These are phyloP conservation scores for Manacus vitellinus DNA, from an alignment of 2,113 vertebrate genomes.

Conservation along the genomic window DNA sequence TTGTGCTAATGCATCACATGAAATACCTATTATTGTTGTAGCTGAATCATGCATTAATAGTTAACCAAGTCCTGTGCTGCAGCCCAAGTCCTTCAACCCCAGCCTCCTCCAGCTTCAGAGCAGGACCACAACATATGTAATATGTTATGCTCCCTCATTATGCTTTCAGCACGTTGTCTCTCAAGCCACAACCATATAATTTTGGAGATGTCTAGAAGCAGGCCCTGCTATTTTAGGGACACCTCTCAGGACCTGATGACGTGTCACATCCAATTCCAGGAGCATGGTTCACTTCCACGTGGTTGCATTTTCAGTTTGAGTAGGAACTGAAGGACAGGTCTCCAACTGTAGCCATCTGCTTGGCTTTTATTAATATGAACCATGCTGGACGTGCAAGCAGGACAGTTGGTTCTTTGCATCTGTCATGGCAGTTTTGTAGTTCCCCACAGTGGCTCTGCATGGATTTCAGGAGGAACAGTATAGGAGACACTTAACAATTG, in stretches of 20 bases:
- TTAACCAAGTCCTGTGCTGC: constrained; percentile 35
- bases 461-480: background rate
- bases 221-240: background rate
- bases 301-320: background rate
- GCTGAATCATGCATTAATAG: constrained; percentile 63
- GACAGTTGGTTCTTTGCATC: background rate
- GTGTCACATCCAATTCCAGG: background rate
- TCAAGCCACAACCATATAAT: constrained; percentile 2
- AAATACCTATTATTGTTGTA: background rate
- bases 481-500: background rate
- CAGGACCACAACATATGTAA: background rate
- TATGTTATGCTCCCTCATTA: constrained; percentile 3
- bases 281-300: background rate
- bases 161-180: background rate
- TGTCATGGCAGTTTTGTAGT: background rate
- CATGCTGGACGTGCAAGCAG: background rate
- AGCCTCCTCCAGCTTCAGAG: background rate
- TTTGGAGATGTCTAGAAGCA: background rate
- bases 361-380: background rate
- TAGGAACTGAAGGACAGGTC: background rate
- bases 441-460: background rate
- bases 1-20: background rate
- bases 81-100: background rate
- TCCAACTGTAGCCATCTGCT: background rate
- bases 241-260: background rate